Evolutionary conservation across 2,113 vertebrate species (phyloP).

Genomic region (Osmerus mordax): DNA sequence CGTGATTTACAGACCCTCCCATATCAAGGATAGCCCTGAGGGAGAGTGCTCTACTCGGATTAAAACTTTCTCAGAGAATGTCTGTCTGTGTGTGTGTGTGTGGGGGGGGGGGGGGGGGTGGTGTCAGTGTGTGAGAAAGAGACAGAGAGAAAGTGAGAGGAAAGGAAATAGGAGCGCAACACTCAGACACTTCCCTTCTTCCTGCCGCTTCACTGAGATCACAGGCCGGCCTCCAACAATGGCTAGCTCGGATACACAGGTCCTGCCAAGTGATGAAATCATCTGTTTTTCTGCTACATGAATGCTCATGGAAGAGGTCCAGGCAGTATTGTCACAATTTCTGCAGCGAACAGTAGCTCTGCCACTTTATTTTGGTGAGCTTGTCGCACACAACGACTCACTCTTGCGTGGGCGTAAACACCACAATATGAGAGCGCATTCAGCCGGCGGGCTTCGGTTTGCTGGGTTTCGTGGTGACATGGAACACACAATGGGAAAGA

Average conservation of each 20-base stretch:
- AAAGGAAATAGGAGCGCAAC: neutral
- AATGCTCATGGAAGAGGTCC: neutral
- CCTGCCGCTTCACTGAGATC: neutral
- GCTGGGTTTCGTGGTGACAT: neutral
- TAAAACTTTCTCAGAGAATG: slow-evolving; percentile 13
- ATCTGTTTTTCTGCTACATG: slow-evolving; percentile 1
- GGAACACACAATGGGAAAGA: neutral
- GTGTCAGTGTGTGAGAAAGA: neutral
- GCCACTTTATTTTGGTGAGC: neutral
- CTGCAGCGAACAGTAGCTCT: neutral
- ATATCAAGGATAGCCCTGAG: slow-evolving; percentile 18
- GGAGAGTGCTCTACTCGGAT: slow-evolving; percentile 19
- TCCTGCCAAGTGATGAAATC: neutral
- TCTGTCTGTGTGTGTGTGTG: no score
- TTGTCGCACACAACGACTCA: no score
- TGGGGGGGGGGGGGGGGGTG: neutral
- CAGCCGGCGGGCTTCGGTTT: neutral
- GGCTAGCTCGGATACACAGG: neutral
- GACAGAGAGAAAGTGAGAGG: neutral
- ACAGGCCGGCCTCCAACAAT: neutral
- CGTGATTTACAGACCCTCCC: slow-evolving; percentile 27
- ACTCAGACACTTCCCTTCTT: neutral
- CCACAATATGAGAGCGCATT: neutral
- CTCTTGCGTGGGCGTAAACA: neutral
- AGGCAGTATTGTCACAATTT: neutral